Evolutionary conservation across 2,888 invertebrate species (phyloP).

Genomic region (Nectonema munidae): DNA sequence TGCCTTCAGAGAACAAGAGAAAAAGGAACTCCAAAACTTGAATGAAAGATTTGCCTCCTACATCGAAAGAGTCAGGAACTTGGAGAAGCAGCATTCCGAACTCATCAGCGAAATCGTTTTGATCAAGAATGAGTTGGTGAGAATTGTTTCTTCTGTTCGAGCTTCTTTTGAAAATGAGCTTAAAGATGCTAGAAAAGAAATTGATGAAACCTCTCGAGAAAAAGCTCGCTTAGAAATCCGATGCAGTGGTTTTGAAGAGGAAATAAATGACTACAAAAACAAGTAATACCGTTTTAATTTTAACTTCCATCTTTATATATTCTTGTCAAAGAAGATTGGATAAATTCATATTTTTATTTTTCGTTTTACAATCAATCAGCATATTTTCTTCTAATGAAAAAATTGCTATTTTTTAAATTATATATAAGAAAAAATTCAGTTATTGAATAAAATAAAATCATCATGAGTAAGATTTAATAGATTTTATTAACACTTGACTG

Average conservation of each 20-base stretch:
- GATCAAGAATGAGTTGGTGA: conserved; percentile 18
- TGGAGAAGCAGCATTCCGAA: conserved; percentile 25
- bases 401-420: no score
- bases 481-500: no score
- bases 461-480: no score
- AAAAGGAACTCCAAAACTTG: conserved; percentile 27
- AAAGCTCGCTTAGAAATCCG: conserved; percentile 26
- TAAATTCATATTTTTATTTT: no score
- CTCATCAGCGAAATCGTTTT: conserved; percentile 22
- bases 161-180: conserved; percentile 25
- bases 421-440: no score
- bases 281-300: conserved; percentile 17
- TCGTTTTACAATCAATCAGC: no score
- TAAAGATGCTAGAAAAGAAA: conserved; percentile 25
- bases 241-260: conserved; percentile 24
- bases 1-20: conserved; percentile 25
- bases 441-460: no score
- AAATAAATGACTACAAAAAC: conserved; percentile 23
- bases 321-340: no score
- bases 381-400: no score
- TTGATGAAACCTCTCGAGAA: conserved; percentile 26
- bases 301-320: conserved; percentile 2
- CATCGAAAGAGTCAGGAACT: conserved; percentile 26
- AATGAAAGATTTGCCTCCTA: conserved; percentile 28
- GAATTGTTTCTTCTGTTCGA: conserved; percentile 6